Base-by-base conservation (phyloP, 1,140 invertebrate species). In the Euwallacea similis region DNA sequence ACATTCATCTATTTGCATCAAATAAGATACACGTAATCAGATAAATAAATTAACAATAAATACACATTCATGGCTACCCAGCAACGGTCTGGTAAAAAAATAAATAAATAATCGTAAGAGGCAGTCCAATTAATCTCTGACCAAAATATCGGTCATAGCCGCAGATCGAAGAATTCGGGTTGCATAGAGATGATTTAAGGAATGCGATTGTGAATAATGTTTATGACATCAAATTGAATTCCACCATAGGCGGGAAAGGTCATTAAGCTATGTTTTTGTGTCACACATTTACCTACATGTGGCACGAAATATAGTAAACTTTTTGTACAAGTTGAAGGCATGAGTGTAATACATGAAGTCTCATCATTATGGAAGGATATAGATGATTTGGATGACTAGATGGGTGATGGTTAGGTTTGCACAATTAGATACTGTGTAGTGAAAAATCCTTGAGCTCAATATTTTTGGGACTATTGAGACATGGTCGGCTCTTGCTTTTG, bases 101-200 rank as follows among this genome's bases (percentile, higher is more conserved):
- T 59, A 68, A 61, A 69, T 69, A 69, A 69, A 69, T 62, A 53
- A 69, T 33, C 50, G 60, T 16, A 54, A 58, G 54, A 62, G 33
- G 42, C 67, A 69, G 67, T 62, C 67, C 11, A 54, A 55, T 21
- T 43, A 60, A 43, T 44, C 10, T 53, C 15, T 10, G 59, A 53
- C 58, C 44, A 69, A 62, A 69, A 69, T 62, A 69, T 69, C 58
- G 67, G 67, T 69, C 67, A 62, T 15, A 46, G 8, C 11, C 42
- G 33, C 10, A 60, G 41, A 15, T 42, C 8, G 7, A 60, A 59
- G 15, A 60, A 68, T 60, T 55, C 16, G 54, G 2, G 42, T 44
- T 68, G 59, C 10, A 42, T 60, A 47, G 56, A 42, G 21, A 61
- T 60, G 56, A 21, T 60, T 65, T 60, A 68, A 58, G 66, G 11